Evolutionary conservation across 2,113 vertebrate species (phyloP).

Genomic region (Mionectes macconnelli): DNA sequence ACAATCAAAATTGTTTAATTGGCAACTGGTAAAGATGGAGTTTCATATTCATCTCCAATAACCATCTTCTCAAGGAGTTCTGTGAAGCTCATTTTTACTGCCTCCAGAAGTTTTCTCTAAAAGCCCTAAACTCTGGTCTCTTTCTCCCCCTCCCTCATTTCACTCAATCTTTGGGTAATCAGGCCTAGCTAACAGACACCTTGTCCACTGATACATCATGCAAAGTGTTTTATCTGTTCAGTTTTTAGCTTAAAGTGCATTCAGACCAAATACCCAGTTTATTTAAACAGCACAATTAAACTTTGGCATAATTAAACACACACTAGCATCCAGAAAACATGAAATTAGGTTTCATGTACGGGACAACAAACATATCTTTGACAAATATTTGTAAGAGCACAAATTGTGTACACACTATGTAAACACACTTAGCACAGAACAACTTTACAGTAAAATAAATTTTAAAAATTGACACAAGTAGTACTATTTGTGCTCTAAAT

Average conservation of each 20-base stretch:
- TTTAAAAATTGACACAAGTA: background rate
- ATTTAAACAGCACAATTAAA: background rate
- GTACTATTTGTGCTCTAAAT: background rate
- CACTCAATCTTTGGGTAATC: background rate
- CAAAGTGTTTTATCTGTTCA: background rate
- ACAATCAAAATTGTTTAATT: background rate
- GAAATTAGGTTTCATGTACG: background rate
- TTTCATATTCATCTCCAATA: background rate
- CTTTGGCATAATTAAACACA: background rate
- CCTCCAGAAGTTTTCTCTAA: background rate
- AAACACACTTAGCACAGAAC: background rate
- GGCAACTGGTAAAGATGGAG: background rate
- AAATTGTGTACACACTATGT: background rate
- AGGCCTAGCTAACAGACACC: background rate
- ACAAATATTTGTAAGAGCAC: background rate
- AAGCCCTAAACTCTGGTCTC: background rate
- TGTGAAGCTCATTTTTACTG: background rate
- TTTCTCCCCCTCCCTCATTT: background rate
- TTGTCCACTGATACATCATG: background rate
- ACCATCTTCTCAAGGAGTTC: background rate
- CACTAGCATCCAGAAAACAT: background rate
- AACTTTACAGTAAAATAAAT: background rate
- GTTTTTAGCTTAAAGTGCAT: background rate
- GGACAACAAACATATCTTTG: background rate
- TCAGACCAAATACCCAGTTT: background rate